Conservation (phyloP, 1,140 invertebrate species). For the Scaptomyza pallida region DNA sequence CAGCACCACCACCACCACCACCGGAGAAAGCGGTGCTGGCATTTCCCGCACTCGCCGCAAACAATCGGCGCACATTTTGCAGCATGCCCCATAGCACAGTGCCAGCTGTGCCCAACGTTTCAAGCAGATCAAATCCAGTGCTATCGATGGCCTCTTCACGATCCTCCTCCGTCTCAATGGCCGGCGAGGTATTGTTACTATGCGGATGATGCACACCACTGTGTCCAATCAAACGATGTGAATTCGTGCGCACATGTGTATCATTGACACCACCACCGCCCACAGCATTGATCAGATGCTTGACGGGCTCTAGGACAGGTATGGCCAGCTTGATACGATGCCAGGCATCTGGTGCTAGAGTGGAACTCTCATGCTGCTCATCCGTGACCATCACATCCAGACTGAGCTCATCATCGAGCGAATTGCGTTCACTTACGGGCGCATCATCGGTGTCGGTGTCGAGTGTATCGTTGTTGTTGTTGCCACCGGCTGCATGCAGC, state of each 20-base stretch:
- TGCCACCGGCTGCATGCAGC: constrained; percentile 38
- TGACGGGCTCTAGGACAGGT: constrained; percentile 72
- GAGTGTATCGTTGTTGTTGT: constrained; percentile 33
- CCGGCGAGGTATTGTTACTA: constrained; percentile 55
- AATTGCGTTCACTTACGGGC: constrained; percentile 47
- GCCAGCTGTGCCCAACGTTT: constrained; percentile 61
- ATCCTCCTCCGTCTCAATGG: constrained; percentile 78
- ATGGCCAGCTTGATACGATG: constrained; percentile 70
- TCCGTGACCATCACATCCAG: constrained; percentile 42
- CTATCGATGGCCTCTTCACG: constrained; percentile 73
- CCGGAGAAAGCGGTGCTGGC: constrained; percentile 66
- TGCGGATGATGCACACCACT: constrained; percentile 58
- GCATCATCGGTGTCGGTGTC: constrained; percentile 60
- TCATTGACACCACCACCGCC: constrained; percentile 68
- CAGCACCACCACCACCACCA: constrained; percentile 45
- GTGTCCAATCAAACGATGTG: constrained; percentile 61
- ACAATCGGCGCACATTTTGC: constrained; percentile 59
- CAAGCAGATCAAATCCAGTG: constrained; percentile 68
- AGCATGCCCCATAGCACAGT: constrained; percentile 58
- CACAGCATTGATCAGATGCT: constrained; percentile 69
- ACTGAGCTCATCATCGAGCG: constrained; percentile 47
- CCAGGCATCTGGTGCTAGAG: constrained; percentile 44
- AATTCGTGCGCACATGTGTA: constrained; percentile 61
- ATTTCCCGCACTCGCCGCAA: constrained; percentile 70
- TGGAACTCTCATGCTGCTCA: constrained; percentile 65